Conservation (phyloP, 2,888 invertebrate species). For the Labia minor region DNA sequence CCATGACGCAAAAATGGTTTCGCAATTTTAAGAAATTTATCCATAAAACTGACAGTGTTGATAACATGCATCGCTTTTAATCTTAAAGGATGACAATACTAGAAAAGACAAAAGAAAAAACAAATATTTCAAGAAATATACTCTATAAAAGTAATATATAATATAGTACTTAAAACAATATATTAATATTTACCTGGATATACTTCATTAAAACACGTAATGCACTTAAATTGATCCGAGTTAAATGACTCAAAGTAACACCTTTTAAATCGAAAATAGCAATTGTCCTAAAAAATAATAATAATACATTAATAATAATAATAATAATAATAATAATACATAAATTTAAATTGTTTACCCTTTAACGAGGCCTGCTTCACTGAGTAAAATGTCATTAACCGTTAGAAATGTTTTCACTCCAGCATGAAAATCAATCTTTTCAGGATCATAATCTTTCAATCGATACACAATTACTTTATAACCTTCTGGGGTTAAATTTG, state of each 20-base stretch:
- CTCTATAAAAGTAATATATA: conserved; percentile 8
- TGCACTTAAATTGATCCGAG: conserved; percentile 28
- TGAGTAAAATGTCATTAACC: conserved; percentile 30
- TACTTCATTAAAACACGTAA: conserved; percentile 31
- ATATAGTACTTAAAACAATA: background rate
- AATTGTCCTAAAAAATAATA: conserved; percentile 18
- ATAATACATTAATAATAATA: background rate
- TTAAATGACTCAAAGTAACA: conserved; percentile 29
- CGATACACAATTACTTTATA: conserved; percentile 30
- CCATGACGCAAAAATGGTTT: conserved; percentile 32
- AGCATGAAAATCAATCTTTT: conserved; percentile 29
- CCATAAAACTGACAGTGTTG: conserved; percentile 31
- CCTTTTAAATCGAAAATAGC: conserved; percentile 32
- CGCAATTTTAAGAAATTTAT: conserved; percentile 29
- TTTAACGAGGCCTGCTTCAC: conserved; percentile 30
- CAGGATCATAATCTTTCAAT: conserved; percentile 29
- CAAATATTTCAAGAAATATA: no score
- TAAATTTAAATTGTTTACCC: conserved; percentile 25
- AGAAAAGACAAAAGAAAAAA: no score
- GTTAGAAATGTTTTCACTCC: conserved; percentile 30
- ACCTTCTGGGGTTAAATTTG: conserved; percentile 29
- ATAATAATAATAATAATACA: background rate
- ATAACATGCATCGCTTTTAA: conserved; percentile 32
- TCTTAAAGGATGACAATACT: conserved; percentile 32
- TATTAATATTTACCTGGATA: conserved; percentile 29